Evolutionary conservation across 2,888 invertebrate species (phyloP).

Genomic region (Apamea sordens): DNA sequence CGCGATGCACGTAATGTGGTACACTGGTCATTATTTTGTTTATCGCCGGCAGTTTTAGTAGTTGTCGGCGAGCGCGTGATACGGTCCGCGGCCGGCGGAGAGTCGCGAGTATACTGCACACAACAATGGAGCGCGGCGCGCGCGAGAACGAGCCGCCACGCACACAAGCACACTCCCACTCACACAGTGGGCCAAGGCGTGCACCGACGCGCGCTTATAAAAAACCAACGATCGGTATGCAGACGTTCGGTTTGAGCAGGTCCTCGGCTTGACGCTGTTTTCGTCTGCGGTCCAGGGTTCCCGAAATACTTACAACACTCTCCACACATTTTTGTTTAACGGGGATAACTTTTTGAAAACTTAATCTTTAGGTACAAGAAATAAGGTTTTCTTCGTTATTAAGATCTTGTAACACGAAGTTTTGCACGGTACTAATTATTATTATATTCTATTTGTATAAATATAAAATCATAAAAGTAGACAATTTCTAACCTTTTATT

Average conservation of each 20-base stretch:
- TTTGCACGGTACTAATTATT: too few species aligned
- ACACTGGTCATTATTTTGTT: conserved; percentile 89
- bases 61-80: conserved; percentile 77
- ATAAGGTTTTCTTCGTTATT: background rate
- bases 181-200: conserved; percentile 77
- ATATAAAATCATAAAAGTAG: background rate
- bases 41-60: conserved; percentile 86
- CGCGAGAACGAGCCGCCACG: conserved; percentile 82
- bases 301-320: conserved; percentile 75
- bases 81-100: conserved; percentile 79
- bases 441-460: background rate
- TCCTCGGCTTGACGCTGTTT: conserved; percentile 90
- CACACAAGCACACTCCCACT: conserved; percentile 77
- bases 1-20: conserved; percentile 86
- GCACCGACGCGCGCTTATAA: conserved; percentile 87
- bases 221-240: conserved; percentile 90
- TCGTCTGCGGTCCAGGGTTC: conserved; percentile 89
- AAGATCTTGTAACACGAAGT: background rate
- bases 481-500: background rate
- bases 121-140: conserved; percentile 84
- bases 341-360: background rate
- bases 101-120: conserved; percentile 87
- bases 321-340: conserved; percentile 68
- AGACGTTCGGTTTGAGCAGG: conserved; percentile 90
- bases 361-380: background rate